A percentile compares a stretch with the other conserved stretches of the same genome.
Conservation (phyloP, 2,797 vertebrate species). For the Sarcophilus harrisii region DNA sequence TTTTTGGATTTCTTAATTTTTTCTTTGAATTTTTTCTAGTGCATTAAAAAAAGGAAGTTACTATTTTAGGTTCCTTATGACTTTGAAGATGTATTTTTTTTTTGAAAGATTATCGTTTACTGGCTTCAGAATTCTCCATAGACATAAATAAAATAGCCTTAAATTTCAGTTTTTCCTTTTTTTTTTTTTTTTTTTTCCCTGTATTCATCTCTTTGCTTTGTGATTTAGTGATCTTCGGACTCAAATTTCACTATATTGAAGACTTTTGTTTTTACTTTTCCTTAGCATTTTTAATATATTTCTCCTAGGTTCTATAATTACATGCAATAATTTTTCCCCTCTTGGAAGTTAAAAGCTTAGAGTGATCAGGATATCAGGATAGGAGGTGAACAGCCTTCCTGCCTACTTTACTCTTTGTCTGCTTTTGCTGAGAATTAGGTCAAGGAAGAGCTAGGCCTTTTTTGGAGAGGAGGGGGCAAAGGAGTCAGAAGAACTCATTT, state of each 20-base stretch:
- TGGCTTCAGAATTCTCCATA: conserved; percentile 30
- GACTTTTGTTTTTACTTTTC: neutral
- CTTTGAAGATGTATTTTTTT: conserved; percentile 22
- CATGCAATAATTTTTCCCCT: neutral
- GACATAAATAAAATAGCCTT: conserved; percentile 12
- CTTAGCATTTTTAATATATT: conserved; percentile 6
- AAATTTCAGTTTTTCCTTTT: neutral
- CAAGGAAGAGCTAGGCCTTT: neutral
- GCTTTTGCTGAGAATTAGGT: neutral
- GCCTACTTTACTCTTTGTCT: neutral
- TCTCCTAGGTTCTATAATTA: neutral
- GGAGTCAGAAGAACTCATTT: neutral
- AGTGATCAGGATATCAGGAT: neutral
- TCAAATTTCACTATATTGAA: neutral
- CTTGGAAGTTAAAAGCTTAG: neutral
- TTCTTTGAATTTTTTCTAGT: conserved; percentile 36
- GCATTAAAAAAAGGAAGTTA: conserved; percentile 38
- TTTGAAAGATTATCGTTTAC: neutral
- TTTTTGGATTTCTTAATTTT: neutral
- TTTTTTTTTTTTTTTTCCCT: too few relatives aligned
- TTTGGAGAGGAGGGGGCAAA: neutral
- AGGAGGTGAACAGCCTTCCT: neutral
- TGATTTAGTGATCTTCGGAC: neutral
- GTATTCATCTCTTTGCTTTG: neutral
- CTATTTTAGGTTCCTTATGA: neutral